phyloP scores from a whole-genome alignment of 2,113 vertebrate genomes.

The Tapirus terrestris region DNA sequence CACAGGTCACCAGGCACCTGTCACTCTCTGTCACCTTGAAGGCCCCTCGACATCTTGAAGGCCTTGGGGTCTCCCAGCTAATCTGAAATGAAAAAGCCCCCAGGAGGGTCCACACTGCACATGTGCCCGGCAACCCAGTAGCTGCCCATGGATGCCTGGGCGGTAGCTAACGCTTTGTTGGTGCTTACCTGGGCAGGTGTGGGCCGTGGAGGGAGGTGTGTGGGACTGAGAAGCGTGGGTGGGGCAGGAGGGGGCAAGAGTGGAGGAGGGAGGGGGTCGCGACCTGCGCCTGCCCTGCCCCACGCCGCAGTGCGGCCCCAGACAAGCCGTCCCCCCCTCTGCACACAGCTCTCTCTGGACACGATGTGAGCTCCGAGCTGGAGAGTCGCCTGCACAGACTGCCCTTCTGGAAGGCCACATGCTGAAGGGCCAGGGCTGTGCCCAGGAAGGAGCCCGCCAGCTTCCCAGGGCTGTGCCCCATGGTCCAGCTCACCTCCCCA shows the following conservation, averaged over 20 bases:
- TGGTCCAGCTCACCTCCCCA: neutral
- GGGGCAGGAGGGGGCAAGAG: neutral
- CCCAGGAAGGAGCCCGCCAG: rapidly evolving
- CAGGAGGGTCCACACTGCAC: rapidly evolving
- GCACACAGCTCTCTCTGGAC: neutral
- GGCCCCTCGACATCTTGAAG: too few species aligned
- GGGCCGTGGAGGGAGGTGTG: rapidly evolving
- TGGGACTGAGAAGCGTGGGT: rapidly evolving
- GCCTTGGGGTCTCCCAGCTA: neutral
- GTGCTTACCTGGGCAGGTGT: neutral
- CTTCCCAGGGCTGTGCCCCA: neutral
- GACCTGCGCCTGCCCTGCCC: neutral
- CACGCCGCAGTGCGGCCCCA: neutral
- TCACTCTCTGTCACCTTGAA: too few species aligned
- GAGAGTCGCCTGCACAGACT: neutral
- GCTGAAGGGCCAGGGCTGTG: neutral
- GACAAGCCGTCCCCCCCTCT: too few species aligned
- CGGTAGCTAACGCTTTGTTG: rapidly evolving
- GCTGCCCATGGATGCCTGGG: rapidly evolving
- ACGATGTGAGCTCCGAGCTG: neutral
- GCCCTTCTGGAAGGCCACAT: neutral
- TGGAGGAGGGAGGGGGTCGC: neutral
- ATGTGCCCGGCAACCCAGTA: rapidly evolving
- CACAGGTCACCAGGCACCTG: neutral
- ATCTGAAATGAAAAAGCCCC: too few species aligned